Evolutionary conservation across 2,113 vertebrate species (phyloP).

Genomic region (Protobothrops mucrosquamatus): DNA sequence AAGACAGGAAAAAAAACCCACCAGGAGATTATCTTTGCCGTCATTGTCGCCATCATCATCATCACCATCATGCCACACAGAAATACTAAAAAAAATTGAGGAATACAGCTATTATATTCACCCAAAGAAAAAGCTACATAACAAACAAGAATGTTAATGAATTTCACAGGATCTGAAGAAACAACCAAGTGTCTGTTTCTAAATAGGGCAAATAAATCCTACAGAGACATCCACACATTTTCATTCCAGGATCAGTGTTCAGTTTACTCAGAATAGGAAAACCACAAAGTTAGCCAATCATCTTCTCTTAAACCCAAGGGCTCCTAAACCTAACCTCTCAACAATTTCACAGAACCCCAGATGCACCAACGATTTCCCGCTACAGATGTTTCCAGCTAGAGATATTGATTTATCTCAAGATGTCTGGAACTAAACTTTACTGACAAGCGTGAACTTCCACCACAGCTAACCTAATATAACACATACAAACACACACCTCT

Average conservation of each 20-base stretch:
- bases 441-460: neutral
- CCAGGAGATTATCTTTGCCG: neutral
- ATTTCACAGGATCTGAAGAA: slow-evolving; percentile 57
- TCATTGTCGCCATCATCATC: neutral
- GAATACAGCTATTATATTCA: slow-evolving; percentile 47
- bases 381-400: neutral
- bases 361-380: neutral
- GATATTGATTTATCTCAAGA: slow-evolving; percentile 2
- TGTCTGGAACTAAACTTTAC: neutral
- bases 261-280: slow-evolving; percentile 38
- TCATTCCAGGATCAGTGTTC: slow-evolving; percentile 49
- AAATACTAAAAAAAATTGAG: slow-evolving; percentile 46
- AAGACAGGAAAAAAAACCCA: neutral
- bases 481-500: neutral
- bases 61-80: slow-evolving; percentile 42
- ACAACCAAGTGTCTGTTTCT: slow-evolving; percentile 14
- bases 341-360: slow-evolving; percentile 19
- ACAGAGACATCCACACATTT: slow-evolving; percentile 27
- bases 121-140: slow-evolving; percentile 42
- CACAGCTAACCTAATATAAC: accelerated
- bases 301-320: neutral
- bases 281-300: neutral
- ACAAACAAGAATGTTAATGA: slow-evolving; percentile 31
- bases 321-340: neutral
- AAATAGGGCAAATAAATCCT: slow-evolving; percentile 48